Base-by-base conservation (phyloP, 2,113 vertebrate genomes). In the Tupaia tana region DNA sequence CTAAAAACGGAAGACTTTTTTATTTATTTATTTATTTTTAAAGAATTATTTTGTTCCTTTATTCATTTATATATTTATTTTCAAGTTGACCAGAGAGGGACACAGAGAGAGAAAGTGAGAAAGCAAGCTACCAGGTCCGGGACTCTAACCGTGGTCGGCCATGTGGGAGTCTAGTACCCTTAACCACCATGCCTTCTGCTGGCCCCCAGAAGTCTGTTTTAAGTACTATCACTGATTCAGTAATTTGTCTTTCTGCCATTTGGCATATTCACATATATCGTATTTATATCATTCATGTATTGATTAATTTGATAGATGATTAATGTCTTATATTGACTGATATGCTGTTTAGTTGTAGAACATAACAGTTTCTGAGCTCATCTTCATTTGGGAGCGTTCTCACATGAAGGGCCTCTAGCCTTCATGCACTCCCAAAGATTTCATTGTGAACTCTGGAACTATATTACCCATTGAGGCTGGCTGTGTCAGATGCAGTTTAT, bases 231-330 rank as follows among this genome's bases (percentile, higher is more conserved):
- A 34, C 20, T 24, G 67, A 19, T 71, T 91, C 27, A 61, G 20
- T 79, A 82, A 58, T 95, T 74, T 54, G 27, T 54, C 70, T 91
- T 88, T 93, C 77, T 73, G 20, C 56, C 79, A 16, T 67, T 87
- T 70, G 24, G 20, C 86, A 25, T 43, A 66, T 24, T 80, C 9
- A 80, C 16, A n/a, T 58, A 22, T 78, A 34, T 86, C 58, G 43
- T 89, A 73, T 87, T 96, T 20, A 81, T 78, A 58, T 29, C 69
- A 58, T 66, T 89, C 24, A 31, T 79, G 18, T 58, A 34, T 58
- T 78, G 56, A 59, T 31, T 75, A 77, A 34, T 78, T 88, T 34
- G 52, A 3, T 52, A 66, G 31, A 43, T 34, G 43, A 54, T 3
- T 56, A 29, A 66, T 70, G 43, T 87, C 34, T 52, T 69, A 31